phyloP scores from a whole-genome alignment of 2,113 vertebrate genomes.

The Phasianus colchicus region DNA sequence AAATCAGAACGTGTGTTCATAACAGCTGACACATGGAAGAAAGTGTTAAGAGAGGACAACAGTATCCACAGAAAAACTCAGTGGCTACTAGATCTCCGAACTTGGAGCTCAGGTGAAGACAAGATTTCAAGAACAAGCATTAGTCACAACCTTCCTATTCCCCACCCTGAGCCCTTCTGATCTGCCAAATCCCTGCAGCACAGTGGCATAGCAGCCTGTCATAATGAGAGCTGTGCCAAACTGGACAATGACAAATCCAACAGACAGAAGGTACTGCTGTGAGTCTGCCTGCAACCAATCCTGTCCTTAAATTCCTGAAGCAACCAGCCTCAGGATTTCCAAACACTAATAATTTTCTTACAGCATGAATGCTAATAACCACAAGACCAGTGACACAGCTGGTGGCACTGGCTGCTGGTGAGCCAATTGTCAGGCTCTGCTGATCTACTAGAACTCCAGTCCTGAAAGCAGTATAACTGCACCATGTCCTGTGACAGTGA shows the following conservation, averaged over 20 bases:
- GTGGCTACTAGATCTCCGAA: neutral
- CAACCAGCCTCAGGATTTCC: neutral
- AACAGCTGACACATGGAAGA: neutral
- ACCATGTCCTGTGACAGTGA: neutral
- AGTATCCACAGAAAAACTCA: neutral
- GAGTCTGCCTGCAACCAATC: neutral
- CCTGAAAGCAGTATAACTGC: neutral
- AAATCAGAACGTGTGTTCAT: neutral
- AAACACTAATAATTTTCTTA: neutral
- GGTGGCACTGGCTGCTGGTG: neutral
- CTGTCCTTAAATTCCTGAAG: neutral
- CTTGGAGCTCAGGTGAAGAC: accelerated
- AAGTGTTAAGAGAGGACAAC: neutral
- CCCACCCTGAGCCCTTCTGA: neutral
- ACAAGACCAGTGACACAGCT: neutral
- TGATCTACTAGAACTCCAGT: neutral
- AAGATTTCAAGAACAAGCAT: neutral
- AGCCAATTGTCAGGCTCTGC: neutral
- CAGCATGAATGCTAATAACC: neutral
- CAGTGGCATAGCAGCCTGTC: constrained; percentile 6
- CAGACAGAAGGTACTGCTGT: neutral
- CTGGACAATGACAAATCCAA: neutral
- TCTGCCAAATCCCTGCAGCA: neutral
- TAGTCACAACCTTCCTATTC: neutral
- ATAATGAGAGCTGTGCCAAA: neutral